Evolutionary conservation across 64 coral and sea anemone genomes (phyloP), one percentile per base, ranked within the genome.

Genomic region (Astreopora myriophthalma): DNA sequence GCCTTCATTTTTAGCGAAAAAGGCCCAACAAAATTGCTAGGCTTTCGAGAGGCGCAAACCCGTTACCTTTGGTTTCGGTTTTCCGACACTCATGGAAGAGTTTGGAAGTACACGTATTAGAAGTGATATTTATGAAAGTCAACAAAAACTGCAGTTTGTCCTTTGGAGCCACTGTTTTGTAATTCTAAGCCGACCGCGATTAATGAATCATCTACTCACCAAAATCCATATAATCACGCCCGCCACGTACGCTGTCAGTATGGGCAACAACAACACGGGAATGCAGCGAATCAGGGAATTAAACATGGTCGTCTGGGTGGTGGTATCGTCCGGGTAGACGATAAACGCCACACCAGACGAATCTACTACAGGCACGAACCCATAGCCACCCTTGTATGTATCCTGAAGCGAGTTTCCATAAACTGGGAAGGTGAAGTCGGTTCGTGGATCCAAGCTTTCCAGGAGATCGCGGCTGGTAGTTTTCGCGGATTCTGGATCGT

Each of bases 391-490:
- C 66, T 93, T 89, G 32, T 92, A 98, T 7, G 58, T 39, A 3
- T 48, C 51, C 68, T 93, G 88, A 11, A 81, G 83, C 37, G 86
- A 86, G 73, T 65, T 89, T 5, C 96, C 96, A 66, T 92, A 84
- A 19, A 98, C 68, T 0, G 96, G 96, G 36, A 98, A 98, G 35
- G 90, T 95, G 19, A 98, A 89, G 55, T 96, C 95, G 4, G 92
- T 85, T 17, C 16, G 5, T 10, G 80, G 72, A 29, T 79, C 80
- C 11, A 96, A 80, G 1, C 34, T 27, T 23, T 76, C 23, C 0
- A 92, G 26, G 14, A 92, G 86, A 20, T 55, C 23, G 5, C 1
- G 61, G 48, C 66, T 38, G 3, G 86, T 74, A 25, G 49, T 74
- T 55, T 90, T 73, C 67, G 26, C 40, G 16, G 95, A 87, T 36